Evolutionary conservation across 2,888 invertebrate species (phyloP), one percentile per base, ranked within the genome.

Genomic region (Diaprepes abbreviatus): DNA sequence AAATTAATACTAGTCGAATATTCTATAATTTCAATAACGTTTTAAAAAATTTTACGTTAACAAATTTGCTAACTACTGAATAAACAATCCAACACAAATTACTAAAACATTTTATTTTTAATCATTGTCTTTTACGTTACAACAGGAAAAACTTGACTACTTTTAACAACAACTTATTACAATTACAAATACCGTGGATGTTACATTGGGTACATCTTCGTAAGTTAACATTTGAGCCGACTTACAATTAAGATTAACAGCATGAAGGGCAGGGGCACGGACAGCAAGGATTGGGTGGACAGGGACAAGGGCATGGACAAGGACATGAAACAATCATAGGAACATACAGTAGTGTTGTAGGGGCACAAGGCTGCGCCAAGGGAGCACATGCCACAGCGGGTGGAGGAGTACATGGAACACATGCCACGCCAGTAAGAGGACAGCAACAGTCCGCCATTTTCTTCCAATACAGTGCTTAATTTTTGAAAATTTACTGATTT

Each of bases 301-400:
- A 72, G 6, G 68, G 71, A 40, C 71, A 73, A 3, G 65, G 66
- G n/a, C 60, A 54, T 6, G 71, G 69, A 43, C 73, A 73, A 17
- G 73, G 73, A 21, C 63, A 65, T 7, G 70, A 66, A 6, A 48
- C 67, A 19, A 71, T 48, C 68, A 68, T 71, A 12, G 71, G 71
- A 0, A 68, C 43, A 16, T 70, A 75, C 2, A 74, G 45, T 5
- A 76, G 54, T 2, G 73, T 74, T 5, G 74, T 70, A 5, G 76
- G 76, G 21, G 70, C 65, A 10, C 74, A 74, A 6, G 76, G 76
- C 50, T 76, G 76, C 5, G 71, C 75, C 10, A 76, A 50, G 5
- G 73, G 75, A 5, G 74, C 76, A 45, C 71, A 71, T 12, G 73
- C 63, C 16, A 74, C 73, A 3, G 74, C 73, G 2, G 74, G 73